Evolutionary conservation across 2,113 vertebrate species (phyloP).

Genomic region (Phalacrocorax aristotelis): DNA sequence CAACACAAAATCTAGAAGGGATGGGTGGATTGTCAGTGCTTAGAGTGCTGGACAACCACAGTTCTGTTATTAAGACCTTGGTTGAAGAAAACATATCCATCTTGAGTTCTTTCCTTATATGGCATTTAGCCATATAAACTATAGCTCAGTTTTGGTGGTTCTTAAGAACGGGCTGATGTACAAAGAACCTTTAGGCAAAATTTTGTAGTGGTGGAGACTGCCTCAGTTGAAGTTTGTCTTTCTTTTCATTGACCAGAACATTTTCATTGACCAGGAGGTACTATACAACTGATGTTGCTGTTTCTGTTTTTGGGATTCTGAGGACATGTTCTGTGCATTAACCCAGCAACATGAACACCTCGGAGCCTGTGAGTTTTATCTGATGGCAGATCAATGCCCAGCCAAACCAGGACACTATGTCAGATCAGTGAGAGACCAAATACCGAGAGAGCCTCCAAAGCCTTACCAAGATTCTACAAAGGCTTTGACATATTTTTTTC

Average conservation of each 20-base stretch:
- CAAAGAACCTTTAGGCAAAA: not conserved
- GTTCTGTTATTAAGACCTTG: not conserved
- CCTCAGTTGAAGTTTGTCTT: not conserved
- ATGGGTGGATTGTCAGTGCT: not conserved
- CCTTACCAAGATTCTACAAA: not conserved
- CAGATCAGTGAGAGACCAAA: not conserved
- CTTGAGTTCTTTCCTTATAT: not conserved
- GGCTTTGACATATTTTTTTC: not conserved
- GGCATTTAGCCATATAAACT: too few relatives aligned
- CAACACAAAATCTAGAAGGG: not conserved
- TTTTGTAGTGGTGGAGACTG: not conserved
- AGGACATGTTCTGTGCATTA: not conserved
- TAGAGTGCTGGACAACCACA: not conserved
- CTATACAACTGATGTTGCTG: not conserved
- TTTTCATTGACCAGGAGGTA: not conserved
- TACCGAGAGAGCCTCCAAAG: not conserved
- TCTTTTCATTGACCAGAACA: not conserved
- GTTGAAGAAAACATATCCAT: not conserved
- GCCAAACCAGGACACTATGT: not conserved
- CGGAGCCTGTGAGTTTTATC: not conserved
- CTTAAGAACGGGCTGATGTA: not conserved
- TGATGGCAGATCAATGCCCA: not conserved
- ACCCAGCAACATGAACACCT: not conserved
- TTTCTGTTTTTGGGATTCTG: not conserved
- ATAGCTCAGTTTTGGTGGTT: not conserved